Base-by-base conservation (phyloP, 2,797 vertebrate genomes). In the Ctenopoma kingsleyae region DNA sequence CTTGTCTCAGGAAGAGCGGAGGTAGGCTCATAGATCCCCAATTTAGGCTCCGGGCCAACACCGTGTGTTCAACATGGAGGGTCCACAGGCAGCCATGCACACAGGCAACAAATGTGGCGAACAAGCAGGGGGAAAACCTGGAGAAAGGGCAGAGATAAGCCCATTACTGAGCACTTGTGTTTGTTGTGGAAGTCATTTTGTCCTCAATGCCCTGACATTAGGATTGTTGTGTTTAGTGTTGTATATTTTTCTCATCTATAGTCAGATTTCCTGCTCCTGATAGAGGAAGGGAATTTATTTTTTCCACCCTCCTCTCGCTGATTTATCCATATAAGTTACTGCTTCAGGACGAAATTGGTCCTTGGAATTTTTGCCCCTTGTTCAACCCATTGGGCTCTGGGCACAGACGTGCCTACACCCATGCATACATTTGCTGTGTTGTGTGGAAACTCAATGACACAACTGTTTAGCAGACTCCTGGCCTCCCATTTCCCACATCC, bases 401-500 rank as follows among this genome's bases (percentile, higher is more conserved):
- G 77, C 86, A 80, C 54, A 79, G 82, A 71, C 49, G 13, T 72
- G 81, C 67, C 73, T 65, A 49, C 76, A 7, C 63, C 63, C 80
- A 59, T 62, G 61, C 84, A 70, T 76, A 71, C 71, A 70, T 80
- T 59, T 44, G n/a, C 69, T 35, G 78, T 49, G 76, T 56, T 81
- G 76, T 82, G 83, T 89, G 84, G 91, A 92, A 93, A 91, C 84
- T 89, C 74, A 78, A 67, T 92, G 91, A 91, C 91, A 86, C 90
- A 85, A 92, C 84, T 90, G 87, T 93, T 90, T 74, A 86, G 78
- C 89, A 80, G 88, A 87, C 87, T 89, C 79, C 79, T 63, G 83
- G 83, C 89, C 89, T 88, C 87, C 81, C 69, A 23, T 89, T 93
- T 93, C 92, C 94, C 93, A 93, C 90, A 92, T 89, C 83, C 87